Evolutionary conservation across 2,113 vertebrate species (phyloP), one percentile per base, ranked within the genome.

Genomic region (Nothoprocta perdicaria): DNA sequence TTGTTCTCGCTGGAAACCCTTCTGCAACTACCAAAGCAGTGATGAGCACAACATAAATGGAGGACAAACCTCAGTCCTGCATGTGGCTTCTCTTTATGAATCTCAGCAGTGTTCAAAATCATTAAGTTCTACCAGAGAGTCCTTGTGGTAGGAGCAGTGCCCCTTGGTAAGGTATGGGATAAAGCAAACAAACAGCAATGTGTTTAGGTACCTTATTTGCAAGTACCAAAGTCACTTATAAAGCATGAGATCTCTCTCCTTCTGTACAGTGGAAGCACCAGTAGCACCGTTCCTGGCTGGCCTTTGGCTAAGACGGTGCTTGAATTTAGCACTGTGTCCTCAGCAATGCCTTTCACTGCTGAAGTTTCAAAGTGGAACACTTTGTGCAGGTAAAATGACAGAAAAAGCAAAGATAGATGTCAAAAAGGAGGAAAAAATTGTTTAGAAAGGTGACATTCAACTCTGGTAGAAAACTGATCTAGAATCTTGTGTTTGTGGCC

Each of bases 81-180:
- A 2, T 8, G 2, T 23, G 43, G 40, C 35, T 29, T n/a, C 38
- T 71, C 19, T 0, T 0, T 0, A 0, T 2, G 9, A n/a, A 9
- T 17, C 27, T 43, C 33, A 17, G 15, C 0, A 26, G 15, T 2
- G 29, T 2, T 63, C 17, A 4, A 7, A 9, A 53, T 2, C 19
- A 12, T 6, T 2, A 21, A 16, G 24, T n/a, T 10, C 8, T 23
- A 4, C 10, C 21, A 26, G 45, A 10, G 38, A 8, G 14, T 11
- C 0, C 0, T 27, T 0, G 0, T 2, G 10, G 29, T 33, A 9
- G 2, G 0, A 21, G 29, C 38, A 17, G 67, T 6, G 5, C 22
- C 24, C 57, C 19, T 0, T 5, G 3, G 27, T 4, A 23, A 1
- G 1, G 33, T 9, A 62, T 14, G 23, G 38, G 31, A 23, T 4